phyloP scores from a whole-genome alignment of 2,797 vertebrate species.

The Lutjanus campechanus region DNA sequence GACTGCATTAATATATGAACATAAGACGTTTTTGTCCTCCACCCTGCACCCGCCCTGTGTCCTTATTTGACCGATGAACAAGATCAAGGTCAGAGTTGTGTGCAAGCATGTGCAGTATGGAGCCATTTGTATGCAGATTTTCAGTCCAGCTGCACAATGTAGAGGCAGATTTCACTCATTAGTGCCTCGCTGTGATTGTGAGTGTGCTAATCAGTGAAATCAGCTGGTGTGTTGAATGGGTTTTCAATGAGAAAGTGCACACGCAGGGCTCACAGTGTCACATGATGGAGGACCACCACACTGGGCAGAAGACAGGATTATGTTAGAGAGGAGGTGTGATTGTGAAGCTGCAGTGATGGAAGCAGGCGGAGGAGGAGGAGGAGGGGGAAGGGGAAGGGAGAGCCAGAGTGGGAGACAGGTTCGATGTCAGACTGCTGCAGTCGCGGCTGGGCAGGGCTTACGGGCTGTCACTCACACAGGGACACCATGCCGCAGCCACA shows the following conservation, averaged over 20 bases:
- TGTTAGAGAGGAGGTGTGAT: constrained; percentile 65
- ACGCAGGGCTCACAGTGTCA: constrained; percentile 9
- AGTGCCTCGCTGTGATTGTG: constrained; percentile 8
- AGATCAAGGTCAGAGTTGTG: constrained; percentile 43
- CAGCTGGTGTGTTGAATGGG: constrained; percentile 14
- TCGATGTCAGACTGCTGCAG: constrained; percentile 82
- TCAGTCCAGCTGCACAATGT: constrained; percentile 12
- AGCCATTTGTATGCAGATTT: constrained; percentile 20
- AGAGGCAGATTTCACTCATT: constrained; percentile 24
- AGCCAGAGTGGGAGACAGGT: constrained; percentile 39
- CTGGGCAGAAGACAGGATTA: constrained; percentile 62
- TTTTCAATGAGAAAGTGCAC: constrained; percentile 21
- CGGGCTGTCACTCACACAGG: constrained; percentile 66
- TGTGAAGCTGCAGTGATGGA: constrained; percentile 72
- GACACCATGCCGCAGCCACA: constrained; percentile 75
- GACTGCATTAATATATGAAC: neutral
- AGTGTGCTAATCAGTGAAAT: constrained; percentile 18
- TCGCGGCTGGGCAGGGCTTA: constrained; percentile 74
- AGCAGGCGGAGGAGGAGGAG: constrained; percentile 2
- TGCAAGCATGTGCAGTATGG: neutral
- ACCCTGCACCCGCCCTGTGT: neutral
- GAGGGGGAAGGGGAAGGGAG: neutral
- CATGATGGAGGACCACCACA: constrained; percentile 44
- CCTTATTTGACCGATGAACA: constrained; percentile 39
- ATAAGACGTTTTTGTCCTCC: constrained; percentile 12